Base-by-base conservation (phyloP, 2,888 invertebrate species). In the Aromia moschata region DNA sequence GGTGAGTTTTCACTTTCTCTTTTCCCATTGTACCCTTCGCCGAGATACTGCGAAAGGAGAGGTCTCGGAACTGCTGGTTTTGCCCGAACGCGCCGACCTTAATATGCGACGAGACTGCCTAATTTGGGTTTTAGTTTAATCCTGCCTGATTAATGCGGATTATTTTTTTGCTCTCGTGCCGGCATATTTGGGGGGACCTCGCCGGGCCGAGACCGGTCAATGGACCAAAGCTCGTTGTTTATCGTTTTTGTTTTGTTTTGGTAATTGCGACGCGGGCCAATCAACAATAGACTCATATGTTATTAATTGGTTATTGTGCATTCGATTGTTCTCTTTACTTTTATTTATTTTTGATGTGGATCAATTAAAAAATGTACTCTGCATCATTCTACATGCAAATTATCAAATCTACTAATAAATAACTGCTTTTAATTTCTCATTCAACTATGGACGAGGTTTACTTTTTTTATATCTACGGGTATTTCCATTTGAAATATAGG, bases 81-180 rank as follows among this genome's bases (percentile, higher is more conserved):
- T 14, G 49, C 40, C 17, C 9, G n/a, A n/a, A n/a, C n/a, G n/a
- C 41, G 41, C 11, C 41, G 41, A 41, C 41, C n/a, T n/a, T n/a
- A n/a, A n/a, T n/a, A n/a, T 52, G 14, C 31, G 17, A n/a, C 18
- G 45, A 17, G 38, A 30, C 56, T 40, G 17, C 41, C 56, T 55
- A 55, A 57, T 60, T 60, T 54, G 46, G 56, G 46, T 61, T 64
- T 68, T 66, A 66, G 53, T 66, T 66, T 69, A 69, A 70, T 66
- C 70, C 65, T 63, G 61, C 71, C 70, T 69, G 68, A 66, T 69
- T 70, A 70, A 70, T 68, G 59, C 63, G 71, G 70, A 70, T 73
- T 73, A 70, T 59, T 64, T 64, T 58, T 64, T 52, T 52, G 51
- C 30, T 30, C 41, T 30, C 12, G 17, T 52, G 31, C 49, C 20